These are phyloP conservation scores for Stegostoma tigrinum DNA, from an alignment of 2,113 vertebrate genomes.

Conservation along the genomic window DNA sequence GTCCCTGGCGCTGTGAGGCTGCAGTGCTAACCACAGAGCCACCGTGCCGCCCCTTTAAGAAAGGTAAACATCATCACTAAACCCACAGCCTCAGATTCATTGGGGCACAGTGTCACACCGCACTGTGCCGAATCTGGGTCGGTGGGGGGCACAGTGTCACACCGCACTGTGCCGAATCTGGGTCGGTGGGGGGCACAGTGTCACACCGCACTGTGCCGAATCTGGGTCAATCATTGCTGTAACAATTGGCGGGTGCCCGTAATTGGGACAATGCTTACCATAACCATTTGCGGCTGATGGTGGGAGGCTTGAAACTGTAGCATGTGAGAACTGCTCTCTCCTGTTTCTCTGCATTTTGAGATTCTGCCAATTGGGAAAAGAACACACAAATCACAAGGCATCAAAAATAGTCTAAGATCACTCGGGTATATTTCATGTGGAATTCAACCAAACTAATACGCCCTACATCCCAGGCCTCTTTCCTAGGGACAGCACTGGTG, in stretches of 20 bases:
- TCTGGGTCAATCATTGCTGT: background rate
- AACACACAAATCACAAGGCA: background rate
- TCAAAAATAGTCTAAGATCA: background rate
- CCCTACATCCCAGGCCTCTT: background rate
- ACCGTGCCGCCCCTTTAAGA: too few relatives aligned
- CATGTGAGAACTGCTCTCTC: conserved; percentile 80
- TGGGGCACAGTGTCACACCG: background rate
- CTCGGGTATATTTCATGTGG: background rate
- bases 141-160: too few relatives aligned
- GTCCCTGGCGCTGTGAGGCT: too few relatives aligned
- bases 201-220: background rate
- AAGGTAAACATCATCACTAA: too few relatives aligned
- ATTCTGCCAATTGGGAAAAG: conserved; percentile 56
- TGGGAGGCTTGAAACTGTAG: conserved; percentile 62
- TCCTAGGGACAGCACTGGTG: background rate
- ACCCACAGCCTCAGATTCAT: too few relatives aligned
- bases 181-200: too few relatives aligned
- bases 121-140: background rate
- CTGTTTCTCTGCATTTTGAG: conserved; percentile 84
- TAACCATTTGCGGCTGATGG: conserved; percentile 66
- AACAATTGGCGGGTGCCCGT: background rate
- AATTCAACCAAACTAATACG: background rate
- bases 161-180: too few relatives aligned
- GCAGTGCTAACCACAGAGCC: too few relatives aligned
- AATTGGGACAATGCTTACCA: conserved; percentile 56